A percentile compares a stretch with the other conserved stretches of the same genome.
Conservation (phyloP, 1,140 invertebrate genomes). For the Magallana angulata region DNA sequence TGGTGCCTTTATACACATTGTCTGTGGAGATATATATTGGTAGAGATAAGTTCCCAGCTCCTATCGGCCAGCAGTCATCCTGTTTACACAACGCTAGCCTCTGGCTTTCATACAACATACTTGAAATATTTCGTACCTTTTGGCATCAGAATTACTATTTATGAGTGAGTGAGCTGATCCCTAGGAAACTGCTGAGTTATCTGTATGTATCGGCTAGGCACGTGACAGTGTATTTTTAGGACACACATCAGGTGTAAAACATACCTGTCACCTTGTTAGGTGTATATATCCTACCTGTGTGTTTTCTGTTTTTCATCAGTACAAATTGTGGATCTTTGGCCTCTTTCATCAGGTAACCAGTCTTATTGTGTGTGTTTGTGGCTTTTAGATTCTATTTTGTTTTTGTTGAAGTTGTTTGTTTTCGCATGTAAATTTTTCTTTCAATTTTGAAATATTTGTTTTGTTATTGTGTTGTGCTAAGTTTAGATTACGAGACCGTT, state of each 20-base stretch:
- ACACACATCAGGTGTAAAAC: constrained; percentile 1
- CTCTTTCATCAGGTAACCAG: constrained; percentile 9
- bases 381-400: neutral
- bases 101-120: neutral
- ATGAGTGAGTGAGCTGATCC: neutral
- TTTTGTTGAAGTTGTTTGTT: neutral
- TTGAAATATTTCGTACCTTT: neutral
- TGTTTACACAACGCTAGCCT: constrained; percentile 11
- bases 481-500: too few relatives aligned
- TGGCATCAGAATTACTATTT: neutral
- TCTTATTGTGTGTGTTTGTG: neutral
- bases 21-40: neutral
- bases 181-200: neutral
- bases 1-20: neutral
- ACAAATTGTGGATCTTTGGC: constrained; percentile 16
- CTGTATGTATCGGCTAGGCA: neutral
- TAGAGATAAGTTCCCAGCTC: neutral
- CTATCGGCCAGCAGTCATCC: neutral
- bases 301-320: constrained; percentile 23
- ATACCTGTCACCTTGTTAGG: neutral
- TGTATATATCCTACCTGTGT: too few relatives aligned
- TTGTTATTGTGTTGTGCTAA: too few relatives aligned
- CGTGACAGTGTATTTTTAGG: constrained; percentile 23
- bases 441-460: too few relatives aligned
- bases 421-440: too few relatives aligned